Base-by-base conservation (phyloP, 2,113 vertebrate genomes). In the Alces alces region DNA sequence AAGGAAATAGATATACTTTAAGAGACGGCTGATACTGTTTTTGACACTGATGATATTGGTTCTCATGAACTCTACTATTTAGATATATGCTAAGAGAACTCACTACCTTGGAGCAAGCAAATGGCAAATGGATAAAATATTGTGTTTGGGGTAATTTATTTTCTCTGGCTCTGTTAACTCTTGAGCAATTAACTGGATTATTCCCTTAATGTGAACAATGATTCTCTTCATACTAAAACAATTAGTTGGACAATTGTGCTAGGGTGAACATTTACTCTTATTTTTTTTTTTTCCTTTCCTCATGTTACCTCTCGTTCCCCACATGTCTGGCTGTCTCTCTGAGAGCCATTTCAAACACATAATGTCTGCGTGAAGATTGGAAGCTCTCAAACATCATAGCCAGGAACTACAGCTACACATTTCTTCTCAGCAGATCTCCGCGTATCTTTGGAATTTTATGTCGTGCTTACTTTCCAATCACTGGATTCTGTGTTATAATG, bases 161-260 rank as follows among this genome's bases (percentile, higher is more conserved):
- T 96, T 96, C 82, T 94, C 39, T 86, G 92, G 92, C 94, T 96
- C 19, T 89, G 93, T 82, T 95, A 95, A 96, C 89, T 94, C 60
- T 93, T 91, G 82, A 95, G 93, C 86, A 88, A 89, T 96, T 96
- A 98, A 86, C 66, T 89, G 70, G 93, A 96, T 93, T 96, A 97
- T 92, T 96, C 97, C 78, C 86, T 91, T 97, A 93, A 97, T 91
- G 91, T 87, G 96, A 93, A 94, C 91, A 57, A 90, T 45, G 92
- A 89, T 93, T 97, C 28, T 91, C 80, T 94, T 96, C 90, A 50
- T 83, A 93, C 47, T 55, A 80, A 84, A 95, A 92, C 89, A 92
- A 97, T 95, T 76, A 96, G 88, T 84, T 36, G 91, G 88, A 80
- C 33, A 45, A 2, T 96, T 80, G 95, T 97, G 93, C 78, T 47